phyloP scores from a whole-genome alignment of 2,797 vertebrate species.

The Meriones psammophilus region DNA sequence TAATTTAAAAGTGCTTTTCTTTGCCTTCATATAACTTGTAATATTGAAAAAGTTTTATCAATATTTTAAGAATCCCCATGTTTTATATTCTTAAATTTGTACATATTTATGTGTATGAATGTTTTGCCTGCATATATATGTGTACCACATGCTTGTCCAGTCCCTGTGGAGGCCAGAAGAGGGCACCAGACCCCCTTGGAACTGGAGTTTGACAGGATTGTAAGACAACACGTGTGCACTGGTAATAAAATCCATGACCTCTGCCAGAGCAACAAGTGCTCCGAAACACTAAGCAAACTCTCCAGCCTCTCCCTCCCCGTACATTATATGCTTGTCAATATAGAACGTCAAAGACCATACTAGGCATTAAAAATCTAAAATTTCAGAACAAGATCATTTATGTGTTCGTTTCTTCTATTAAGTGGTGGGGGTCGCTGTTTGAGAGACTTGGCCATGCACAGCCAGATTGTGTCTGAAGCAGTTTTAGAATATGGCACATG shows the following conservation, averaged over 20 bases:
- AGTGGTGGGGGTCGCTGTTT: background rate
- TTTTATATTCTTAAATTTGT: slow-evolving; percentile 46
- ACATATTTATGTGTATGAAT: background rate
- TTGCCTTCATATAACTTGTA: background rate
- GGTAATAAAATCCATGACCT: background rate
- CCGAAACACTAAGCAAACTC: background rate
- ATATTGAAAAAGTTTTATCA: slow-evolving; percentile 52
- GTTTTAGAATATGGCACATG: background rate
- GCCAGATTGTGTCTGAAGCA: background rate
- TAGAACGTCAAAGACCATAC: slow-evolving; percentile 65
- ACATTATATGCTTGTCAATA: slow-evolving; percentile 68
- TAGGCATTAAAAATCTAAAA: slow-evolving; percentile 48
- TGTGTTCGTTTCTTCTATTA: background rate
- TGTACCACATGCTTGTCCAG: background rate
- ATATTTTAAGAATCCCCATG: slow-evolving; percentile 75
- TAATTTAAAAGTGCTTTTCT: background rate
- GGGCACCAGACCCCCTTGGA: no score
- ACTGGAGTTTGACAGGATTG: background rate
- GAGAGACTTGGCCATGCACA: background rate
- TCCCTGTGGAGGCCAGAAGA: background rate
- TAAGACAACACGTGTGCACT: no score
- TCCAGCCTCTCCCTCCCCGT: background rate
- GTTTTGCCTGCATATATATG: background rate
- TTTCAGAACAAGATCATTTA: background rate
- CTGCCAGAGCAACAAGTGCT: background rate